A percentile compares a stretch with the other conserved stretches of the same genome.
These are phyloP conservation scores for Spea hammondii DNA, from an alignment of 2,797 vertebrate genomes.

Conservation along the genomic window DNA sequence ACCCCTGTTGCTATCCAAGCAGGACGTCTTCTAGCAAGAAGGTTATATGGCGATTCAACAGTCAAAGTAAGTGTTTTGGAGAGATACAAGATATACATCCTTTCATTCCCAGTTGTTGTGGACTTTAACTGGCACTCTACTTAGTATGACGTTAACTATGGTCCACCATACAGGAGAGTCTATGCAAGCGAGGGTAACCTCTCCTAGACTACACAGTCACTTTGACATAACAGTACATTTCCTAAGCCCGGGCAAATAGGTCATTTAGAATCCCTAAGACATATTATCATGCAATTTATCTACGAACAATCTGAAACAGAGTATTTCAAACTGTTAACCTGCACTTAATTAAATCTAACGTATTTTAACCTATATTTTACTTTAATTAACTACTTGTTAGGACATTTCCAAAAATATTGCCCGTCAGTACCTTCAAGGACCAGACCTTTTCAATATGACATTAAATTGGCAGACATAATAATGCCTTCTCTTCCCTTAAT, in stretches of 20 bases:
- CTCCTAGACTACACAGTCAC: too few relatives aligned
- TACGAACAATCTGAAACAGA: too few relatives aligned
- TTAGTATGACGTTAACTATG: too few relatives aligned
- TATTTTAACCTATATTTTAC: not conserved
- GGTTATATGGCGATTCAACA: slow-evolving; percentile 69
- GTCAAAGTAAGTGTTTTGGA: slow-evolving; percentile 62
- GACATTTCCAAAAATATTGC: not conserved
- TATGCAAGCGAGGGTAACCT: too few relatives aligned
- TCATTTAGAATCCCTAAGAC: too few relatives aligned
- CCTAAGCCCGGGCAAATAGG: too few relatives aligned
- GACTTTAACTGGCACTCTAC: too few relatives aligned
- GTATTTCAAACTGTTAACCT: too few relatives aligned
- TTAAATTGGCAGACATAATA: not conserved
- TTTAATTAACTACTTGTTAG: not conserved
- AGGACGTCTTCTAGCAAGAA: slow-evolving; percentile 69
- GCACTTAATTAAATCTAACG: not conserved
- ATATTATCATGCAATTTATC: too few relatives aligned
- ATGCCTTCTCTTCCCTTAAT: not conserved
- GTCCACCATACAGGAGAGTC: too few relatives aligned
- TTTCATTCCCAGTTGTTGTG: not conserved
- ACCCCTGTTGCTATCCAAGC: slow-evolving; percentile 78
- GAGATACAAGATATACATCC: not conserved
- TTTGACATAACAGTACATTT: too few relatives aligned
- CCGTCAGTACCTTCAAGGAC: too few relatives aligned
- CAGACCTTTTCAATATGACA: not conserved